Evolutionary conservation across 1,140 invertebrate genomes (phyloP), one percentile per base, ranked within the genome.

Genomic region (Cherax destructor): DNA sequence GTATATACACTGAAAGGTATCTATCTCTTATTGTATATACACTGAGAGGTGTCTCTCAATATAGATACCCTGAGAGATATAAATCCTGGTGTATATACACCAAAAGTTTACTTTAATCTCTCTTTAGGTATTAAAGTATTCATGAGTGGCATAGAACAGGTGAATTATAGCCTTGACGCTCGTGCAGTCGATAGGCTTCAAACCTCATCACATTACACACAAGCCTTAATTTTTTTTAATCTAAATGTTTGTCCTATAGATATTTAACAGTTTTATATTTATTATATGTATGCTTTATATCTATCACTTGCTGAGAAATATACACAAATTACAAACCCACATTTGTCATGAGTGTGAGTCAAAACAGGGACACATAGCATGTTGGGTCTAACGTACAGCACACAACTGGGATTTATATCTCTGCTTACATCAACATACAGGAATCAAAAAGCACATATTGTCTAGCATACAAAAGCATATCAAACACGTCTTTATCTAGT

Each of bases 401-500:
- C 47, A 79, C 77, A 79, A 50, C 11, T 49, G 77, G 77, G 16
- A 79, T 79, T 79, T 79, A 21, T 50, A 50, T 79, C 1, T n/a
- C 41, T 50, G 18, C 50, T 79, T 79, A 79, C 77, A 79, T 79
- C 47, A 56, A 79, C 13, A 56, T 24, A 50, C 77, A 79, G 18
- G 18, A 50, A 21, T 79, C 7, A 49, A 56, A 50, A 79, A 56
- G 77, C 47, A 49, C 47, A 50, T n/a, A 49, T 18, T 56, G 77
- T 10, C 77, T 79, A 50, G 30, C 50, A 56, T 49, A 79, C 47
- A 50, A 47, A 79, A 49, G 50, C 47, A 79, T 21, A 61, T 50
- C 47, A 47, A 77, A 49, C 77, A 74, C 69, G 30, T 30, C 30
- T 72, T 72, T 74, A 74, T 74, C 69, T 74, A 74, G 83, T 78